Conservation (phyloP, 2,797 vertebrate genomes). For the Malurus leucopterus region DNA sequence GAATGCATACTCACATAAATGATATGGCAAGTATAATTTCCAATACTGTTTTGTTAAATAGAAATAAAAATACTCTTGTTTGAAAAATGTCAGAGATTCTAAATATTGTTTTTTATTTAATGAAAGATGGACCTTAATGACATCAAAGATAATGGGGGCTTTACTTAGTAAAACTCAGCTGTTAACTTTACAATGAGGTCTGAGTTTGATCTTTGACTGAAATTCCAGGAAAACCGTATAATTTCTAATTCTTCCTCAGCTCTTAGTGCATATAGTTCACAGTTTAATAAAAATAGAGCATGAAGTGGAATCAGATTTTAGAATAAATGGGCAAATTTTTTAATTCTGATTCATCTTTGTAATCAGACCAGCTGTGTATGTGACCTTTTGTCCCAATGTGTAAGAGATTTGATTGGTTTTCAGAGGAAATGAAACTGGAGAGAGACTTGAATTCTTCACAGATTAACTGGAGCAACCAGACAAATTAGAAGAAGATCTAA, state of each 20-base stretch:
- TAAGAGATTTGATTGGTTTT: not conserved
- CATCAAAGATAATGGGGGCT: not conserved
- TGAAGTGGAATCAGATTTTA: not conserved
- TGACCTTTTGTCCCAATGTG: not conserved
- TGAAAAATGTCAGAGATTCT: not conserved
- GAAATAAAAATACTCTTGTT: not conserved
- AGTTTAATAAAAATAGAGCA: not conserved
- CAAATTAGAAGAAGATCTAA: not conserved
- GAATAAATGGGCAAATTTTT: not conserved
- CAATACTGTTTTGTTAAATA: not conserved
- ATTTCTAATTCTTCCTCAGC: not conserved
- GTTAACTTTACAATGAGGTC: not conserved
- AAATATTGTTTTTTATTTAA: not conserved
- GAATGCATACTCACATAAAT: not conserved
- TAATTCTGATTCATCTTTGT: not conserved
- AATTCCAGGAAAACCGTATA: fast-evolving
- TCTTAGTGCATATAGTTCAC: not conserved
- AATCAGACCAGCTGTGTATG: not conserved
- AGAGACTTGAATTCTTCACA: not conserved
- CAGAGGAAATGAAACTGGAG: not conserved
- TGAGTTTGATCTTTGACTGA: not conserved
- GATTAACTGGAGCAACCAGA: not conserved
- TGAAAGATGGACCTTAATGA: not conserved
- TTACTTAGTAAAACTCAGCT: not conserved
- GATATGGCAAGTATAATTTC: not conserved